Percentiles rank a stretch among this genome's conserved stretches.
These are phyloP conservation scores for Pseudomyrmex pallidus DNA, from an alignment of 1,140 invertebrate genomes.

Conservation along the genomic window DNA sequence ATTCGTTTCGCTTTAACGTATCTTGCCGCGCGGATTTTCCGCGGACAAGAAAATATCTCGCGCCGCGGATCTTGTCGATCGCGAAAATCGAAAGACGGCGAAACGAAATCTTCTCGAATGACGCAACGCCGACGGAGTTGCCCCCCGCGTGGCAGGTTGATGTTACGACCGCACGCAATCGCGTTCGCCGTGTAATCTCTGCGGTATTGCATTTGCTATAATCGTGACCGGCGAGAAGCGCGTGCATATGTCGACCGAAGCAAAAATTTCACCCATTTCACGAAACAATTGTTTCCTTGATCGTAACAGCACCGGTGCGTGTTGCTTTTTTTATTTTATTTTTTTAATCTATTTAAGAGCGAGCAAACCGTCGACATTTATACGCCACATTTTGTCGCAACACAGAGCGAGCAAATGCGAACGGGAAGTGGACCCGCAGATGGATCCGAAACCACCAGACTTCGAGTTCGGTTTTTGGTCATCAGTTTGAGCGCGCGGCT, in stretches of 20 bases:
- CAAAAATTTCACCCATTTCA: slow-evolving; percentile 31
- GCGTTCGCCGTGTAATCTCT: slow-evolving; percentile 26
- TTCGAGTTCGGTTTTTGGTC: too few species aligned
- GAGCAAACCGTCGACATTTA: too few species aligned
- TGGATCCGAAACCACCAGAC: too few species aligned
- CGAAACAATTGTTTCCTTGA: slow-evolving; percentile 12
- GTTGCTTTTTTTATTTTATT: too few species aligned
- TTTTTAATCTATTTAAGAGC: too few species aligned
- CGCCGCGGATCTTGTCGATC: background rate
- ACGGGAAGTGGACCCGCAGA: too few species aligned
- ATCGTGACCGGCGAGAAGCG: slow-evolving; percentile 23
- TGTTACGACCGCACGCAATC: slow-evolving; percentile 8
- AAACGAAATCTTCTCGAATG: slow-evolving; percentile 6
- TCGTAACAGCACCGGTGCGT: too few species aligned
- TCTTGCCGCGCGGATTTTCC: background rate
- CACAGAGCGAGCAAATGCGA: too few species aligned
- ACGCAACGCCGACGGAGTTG: slow-evolving; percentile 5
- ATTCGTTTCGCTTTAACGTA: background rate
- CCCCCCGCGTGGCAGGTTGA: slow-evolving; percentile 18
- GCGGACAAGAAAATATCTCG: background rate
- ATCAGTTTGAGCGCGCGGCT: too few species aligned
- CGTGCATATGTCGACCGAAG: background rate
- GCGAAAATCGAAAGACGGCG: background rate
- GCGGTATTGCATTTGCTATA: slow-evolving; percentile 29
- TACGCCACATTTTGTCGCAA: too few species aligned